These are phyloP conservation scores for Eurystomus glaucurus DNA, from an alignment of 2,797 vertebrate genomes.

Conservation along the genomic window DNA sequence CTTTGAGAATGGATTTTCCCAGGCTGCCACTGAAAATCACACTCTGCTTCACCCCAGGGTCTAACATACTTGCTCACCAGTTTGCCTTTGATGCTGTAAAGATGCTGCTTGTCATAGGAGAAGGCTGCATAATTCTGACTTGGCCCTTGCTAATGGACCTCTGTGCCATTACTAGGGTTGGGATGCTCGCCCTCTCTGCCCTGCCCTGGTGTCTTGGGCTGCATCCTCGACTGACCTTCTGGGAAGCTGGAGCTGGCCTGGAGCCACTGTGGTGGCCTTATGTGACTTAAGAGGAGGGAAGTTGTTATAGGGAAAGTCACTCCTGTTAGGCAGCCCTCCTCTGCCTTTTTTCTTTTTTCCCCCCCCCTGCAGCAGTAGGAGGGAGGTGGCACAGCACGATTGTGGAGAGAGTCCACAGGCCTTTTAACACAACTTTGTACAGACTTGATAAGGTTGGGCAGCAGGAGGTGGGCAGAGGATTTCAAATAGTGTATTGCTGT, in stretches of 20 bases:
- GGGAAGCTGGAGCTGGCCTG: not conserved
- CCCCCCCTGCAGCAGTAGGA: not conserved
- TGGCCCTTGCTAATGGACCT: not conserved
- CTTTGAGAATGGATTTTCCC: not conserved
- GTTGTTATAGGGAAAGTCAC: not conserved
- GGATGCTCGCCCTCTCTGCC: not conserved
- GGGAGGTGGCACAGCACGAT: not conserved
- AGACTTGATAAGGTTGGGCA: not conserved
- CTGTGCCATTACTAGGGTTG: fast-evolving
- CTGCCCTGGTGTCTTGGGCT: not conserved
- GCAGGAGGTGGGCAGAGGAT: not conserved
- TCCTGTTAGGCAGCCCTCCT: not conserved
- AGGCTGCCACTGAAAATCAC: not conserved
- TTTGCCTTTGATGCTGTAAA: not conserved
- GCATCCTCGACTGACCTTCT: not conserved
- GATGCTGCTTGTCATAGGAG: fast-evolving
- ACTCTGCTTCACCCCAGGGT: not conserved
- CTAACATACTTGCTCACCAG: not conserved
- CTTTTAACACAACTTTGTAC: not conserved
- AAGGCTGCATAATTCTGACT: not conserved
- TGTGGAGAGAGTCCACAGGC: not conserved
- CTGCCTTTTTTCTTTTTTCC: not conserved
- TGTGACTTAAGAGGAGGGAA: not conserved
- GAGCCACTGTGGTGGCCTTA: not conserved
- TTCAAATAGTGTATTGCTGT: not conserved